Evolutionary conservation across 2,797 vertebrate species (phyloP).

Genomic region (Gymnothorax javanicus): DNA sequence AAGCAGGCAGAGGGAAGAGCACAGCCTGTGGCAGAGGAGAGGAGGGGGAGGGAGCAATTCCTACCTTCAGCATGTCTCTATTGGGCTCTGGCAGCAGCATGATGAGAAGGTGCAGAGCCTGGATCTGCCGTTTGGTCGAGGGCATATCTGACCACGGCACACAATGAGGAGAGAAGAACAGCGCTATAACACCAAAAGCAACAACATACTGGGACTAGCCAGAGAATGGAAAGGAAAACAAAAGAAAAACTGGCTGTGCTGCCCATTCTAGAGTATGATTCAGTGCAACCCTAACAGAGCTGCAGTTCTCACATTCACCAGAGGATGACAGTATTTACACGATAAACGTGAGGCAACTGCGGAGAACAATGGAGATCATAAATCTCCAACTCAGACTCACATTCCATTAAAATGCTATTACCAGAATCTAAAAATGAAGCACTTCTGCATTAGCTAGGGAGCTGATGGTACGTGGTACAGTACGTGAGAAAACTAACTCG

Average conservation of each 20-base stretch:
- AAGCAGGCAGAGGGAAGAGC: neutral
- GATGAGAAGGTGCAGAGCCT: conserved; percentile 90
- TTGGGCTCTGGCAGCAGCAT: conserved; percentile 89
- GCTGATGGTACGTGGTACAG: neutral
- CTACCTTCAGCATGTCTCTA: conserved; percentile 87
- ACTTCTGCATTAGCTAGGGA: neutral
- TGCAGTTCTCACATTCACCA: neutral
- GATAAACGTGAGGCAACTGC: neutral
- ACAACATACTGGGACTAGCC: neutral
- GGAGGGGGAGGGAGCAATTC: neutral
- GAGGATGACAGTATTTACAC: neutral
- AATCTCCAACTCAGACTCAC: neutral
- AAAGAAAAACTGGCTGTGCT: neutral
- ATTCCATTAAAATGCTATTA: neutral
- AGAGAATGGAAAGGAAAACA: neutral
- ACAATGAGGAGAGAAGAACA: neutral
- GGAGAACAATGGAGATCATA: neutral
- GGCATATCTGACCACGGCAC: conserved; percentile 74
- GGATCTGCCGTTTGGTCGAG: conserved; percentile 84
- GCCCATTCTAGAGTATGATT: neutral
- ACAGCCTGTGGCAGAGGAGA: neutral
- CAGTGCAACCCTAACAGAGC: neutral
- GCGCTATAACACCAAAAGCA: neutral
- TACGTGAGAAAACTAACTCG: neutral
- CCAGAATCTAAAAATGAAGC: neutral